phyloP scores from a whole-genome alignment of 2,113 vertebrate genomes.

The Glaucomys volans region DNA sequence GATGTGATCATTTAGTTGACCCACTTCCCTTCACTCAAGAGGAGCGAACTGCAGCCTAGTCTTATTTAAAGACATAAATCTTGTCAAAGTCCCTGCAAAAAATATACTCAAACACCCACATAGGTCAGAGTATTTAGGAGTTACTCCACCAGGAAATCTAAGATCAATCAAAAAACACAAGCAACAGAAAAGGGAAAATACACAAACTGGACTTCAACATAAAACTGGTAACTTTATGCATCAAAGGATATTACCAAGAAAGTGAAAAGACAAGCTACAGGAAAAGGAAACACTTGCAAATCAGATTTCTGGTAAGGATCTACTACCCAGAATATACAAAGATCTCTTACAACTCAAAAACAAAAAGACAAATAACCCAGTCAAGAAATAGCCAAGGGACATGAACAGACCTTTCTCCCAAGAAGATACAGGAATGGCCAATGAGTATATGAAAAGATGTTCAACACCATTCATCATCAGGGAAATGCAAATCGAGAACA shows the following conservation, averaged over 20 bases:
- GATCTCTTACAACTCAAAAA: not conserved
- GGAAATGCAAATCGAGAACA: not conserved
- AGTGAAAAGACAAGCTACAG: not conserved
- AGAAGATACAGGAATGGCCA: not conserved
- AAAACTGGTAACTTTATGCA: no score
- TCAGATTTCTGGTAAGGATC: no score
- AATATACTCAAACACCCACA: not conserved
- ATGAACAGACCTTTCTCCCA: not conserved
- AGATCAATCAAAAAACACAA: not conserved
- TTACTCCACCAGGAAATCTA: not conserved
- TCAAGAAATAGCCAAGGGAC: not conserved
- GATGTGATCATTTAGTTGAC: not conserved
- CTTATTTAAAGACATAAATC: not conserved
- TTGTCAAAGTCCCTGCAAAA: not conserved
- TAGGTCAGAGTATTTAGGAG: not conserved
- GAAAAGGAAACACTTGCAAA: not conserved
- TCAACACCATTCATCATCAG: not conserved
- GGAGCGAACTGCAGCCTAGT: not conserved
- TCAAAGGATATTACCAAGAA: not conserved
- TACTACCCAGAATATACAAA: not conserved
- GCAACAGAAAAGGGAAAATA: not conserved
- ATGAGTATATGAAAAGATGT: not conserved
- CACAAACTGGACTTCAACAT: no score
- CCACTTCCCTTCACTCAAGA: not conserved
- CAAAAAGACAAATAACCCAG: not conserved